Conservation (phyloP, 2,888 invertebrate species). For the Rapana venosa region DNA sequence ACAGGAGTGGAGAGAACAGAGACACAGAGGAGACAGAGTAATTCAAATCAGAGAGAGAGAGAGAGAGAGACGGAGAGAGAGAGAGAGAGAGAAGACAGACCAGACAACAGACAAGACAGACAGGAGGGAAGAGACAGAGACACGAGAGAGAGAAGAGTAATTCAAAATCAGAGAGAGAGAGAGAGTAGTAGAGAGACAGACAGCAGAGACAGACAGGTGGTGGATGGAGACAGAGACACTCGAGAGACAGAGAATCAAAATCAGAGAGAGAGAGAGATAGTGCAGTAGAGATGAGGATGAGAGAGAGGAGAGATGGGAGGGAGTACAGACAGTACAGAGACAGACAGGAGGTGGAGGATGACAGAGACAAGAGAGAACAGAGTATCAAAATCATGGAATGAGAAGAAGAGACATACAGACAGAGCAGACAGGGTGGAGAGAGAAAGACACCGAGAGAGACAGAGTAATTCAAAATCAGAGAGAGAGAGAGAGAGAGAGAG, state of each 20-base stretch:
- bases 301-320: not conserved
- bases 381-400: no score
- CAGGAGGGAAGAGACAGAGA: not conserved
- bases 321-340: not conserved
- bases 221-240: not conserved
- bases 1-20: no score
- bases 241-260: not conserved
- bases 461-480: no score
- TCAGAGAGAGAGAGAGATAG: not conserved
- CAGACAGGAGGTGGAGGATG: not conserved
- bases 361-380: not conserved
- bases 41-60: not conserved
- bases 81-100: not conserved
- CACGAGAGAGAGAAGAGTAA: not conserved
- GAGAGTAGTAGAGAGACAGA: not conserved
- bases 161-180: slow-evolving; percentile 14
- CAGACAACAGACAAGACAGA: slow-evolving; percentile 5
- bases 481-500: no score
- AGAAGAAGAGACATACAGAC: not conserved
- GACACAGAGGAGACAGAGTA: no score
- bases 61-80: slow-evolving; percentile 2
- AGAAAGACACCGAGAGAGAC: not conserved
- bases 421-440: no score
- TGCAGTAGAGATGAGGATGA: not conserved
- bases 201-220: not conserved